Conservation (phyloP, 2,113 vertebrate genomes). For the Periophthalmus modestus region DNA sequence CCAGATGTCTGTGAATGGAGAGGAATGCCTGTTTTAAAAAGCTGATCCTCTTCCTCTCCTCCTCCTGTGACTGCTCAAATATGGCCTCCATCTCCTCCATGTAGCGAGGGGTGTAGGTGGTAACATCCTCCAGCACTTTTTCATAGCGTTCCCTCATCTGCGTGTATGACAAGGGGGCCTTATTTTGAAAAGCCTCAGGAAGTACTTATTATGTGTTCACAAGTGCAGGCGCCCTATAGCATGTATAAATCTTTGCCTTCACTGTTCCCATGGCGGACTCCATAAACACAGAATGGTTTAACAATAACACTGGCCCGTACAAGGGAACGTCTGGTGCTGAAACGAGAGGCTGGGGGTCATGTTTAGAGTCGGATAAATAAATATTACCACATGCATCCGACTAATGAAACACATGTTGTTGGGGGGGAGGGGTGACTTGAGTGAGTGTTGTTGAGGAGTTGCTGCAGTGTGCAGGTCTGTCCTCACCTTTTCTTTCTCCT, state of each 20-base stretch:
- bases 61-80: slow-evolving; percentile 84
- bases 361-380: slow-evolving; percentile 45
- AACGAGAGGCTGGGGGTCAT: slow-evolving; percentile 22
- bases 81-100: slow-evolving; percentile 89
- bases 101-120: slow-evolving; percentile 81
- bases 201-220: not conserved
- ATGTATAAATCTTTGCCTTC: slow-evolving; percentile 39
- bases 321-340: slow-evolving; percentile 46
- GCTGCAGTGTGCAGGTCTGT: slow-evolving; percentile 13
- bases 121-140: slow-evolving; percentile 80
- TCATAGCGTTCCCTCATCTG: slow-evolving; percentile 79
- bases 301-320: slow-evolving; percentile 61
- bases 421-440: slow-evolving; percentile 1
- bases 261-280: slow-evolving; percentile 36
- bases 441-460: not conserved
- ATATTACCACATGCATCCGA: slow-evolving; percentile 26
- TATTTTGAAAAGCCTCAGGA: slow-evolving; percentile 15
- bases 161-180: slow-evolving; percentile 12
- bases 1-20: slow-evolving; percentile 83
- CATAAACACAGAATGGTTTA: slow-evolving; percentile 56
- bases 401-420: slow-evolving; percentile 10
- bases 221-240: not conserved
- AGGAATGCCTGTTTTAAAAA: slow-evolving; percentile 83
- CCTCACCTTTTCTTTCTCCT: slow-evolving; percentile 73
- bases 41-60: slow-evolving; percentile 82